Base-by-base conservation (phyloP, 1,140 invertebrate genomes). In the Zophobas atratus region DNA sequence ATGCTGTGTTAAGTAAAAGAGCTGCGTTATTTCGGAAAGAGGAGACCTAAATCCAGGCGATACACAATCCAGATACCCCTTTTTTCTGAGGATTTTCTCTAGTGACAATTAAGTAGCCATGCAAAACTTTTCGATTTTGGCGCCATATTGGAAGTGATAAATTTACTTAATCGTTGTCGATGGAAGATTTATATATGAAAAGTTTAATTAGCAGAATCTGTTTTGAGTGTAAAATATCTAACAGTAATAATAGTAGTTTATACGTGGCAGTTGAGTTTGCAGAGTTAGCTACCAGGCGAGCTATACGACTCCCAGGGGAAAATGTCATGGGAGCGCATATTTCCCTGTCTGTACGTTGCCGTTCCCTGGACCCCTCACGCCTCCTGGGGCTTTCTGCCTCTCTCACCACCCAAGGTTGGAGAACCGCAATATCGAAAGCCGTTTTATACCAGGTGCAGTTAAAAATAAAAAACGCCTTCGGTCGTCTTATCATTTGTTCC, bases 301-400 rank as follows among this genome's bases (percentile, higher is more conserved):
- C 79, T 83, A 82, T 82, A 83, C 81, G 81, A 71, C 81, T 83
- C 82, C 82, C 81, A 71, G 72, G 82, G 82, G 82, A 83, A 20
- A 67, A 70, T 80, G 80, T 80, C 81, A 83, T 83, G 82, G 82
- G 82, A 83, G 81, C 81, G 82, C 82, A 82, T 83, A 83, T 83
- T 83, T 83, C 82, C 82, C 82, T 79, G 82, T 81, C 82, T 82
- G 82, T 79, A 67, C 67, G 70, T 71, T 81, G 77, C 80, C 70
- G 70, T 77, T 76, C 78, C 82, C 73, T 79, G 79, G 79, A 76
- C 57, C 79, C 75, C 63, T 60, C 72, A 71, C 35, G 55, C 74
- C 76, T 76, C 80, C 71, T 75, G 77, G 79, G 79, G 72, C 70
- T 74, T 60, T 55, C 60, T 73, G 75, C 71, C 71, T 73, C 76